Base-by-base conservation (phyloP, 2,888 invertebrate species). In the Melanostoma scalare region DNA sequence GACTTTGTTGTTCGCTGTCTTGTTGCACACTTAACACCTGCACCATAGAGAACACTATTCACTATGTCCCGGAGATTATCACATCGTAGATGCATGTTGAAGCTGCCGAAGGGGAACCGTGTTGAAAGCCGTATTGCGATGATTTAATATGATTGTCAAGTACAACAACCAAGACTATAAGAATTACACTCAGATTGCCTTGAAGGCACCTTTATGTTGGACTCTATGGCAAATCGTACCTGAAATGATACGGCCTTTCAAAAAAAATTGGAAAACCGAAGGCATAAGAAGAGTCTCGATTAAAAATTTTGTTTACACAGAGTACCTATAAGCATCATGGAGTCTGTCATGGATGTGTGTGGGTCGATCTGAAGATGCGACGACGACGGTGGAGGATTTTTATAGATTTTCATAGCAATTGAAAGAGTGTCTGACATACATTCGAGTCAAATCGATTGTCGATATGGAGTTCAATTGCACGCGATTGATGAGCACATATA, bases 101-200 rank as follows among this genome's bases (percentile, higher is more conserved):
- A 44, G 61, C 74, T 61, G 81, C 63, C 35, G 42, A 53, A 55
- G 56, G 63, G 42, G 42, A 6, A 6, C 31, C 6, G 31, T 38
- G 63, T 58, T 63, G 67, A 60, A 55, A 68, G 73, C 35, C 72
- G 63, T 58, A 10, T 46, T 44, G 58, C 75, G 74, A 84, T 79
- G 84, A 84, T 84, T 84, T 84, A 84, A 84, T 71, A 79, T 67
- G 79, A 84, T 84, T 84, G 84, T 84, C 84, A 79, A 84, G 84
- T 61, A 71, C 68, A 58, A 44, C 68, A 53, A 8, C 74, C 30
- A 56, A 44, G 67, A 44, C 60, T 63, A 30, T 55, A 73, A 65
- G 63, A 73, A 81, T 68, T 50, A 56, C 48, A 72, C 58, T 76
- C 61, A 61, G 72, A 81, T 77, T 69, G 73, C 73, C 82, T 78